Base-by-base conservation (phyloP, 2,797 vertebrate genomes). In the Sylvia borin region DNA sequence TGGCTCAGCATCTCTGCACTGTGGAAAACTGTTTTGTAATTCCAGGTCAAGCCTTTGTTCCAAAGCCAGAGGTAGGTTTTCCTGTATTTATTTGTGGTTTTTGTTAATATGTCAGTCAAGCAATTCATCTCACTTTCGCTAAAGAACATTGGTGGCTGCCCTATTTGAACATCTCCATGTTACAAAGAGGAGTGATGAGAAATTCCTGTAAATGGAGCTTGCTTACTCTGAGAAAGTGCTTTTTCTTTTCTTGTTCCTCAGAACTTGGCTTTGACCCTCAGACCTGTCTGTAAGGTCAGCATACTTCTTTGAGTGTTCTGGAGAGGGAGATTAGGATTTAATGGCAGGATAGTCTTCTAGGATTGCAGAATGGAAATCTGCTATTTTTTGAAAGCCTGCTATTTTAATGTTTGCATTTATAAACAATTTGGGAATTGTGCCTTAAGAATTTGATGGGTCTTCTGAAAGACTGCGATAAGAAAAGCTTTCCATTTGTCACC, bases 1-100 rank as follows among this genome's bases (percentile, higher is more conserved):
- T 99, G 99, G 97, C 99, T 70, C 99, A 99, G 97, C 98, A 99
- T 96, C 98, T 99, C 85, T 99, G 99, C 95, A 97, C 83, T 1
- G 99, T 99, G 48, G 97, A 95, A 74, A 98, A 97, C 94, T 88
- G 98, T 96, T 99, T 99, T 55, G 95, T 98, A 50, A 99, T 99
- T 97, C 98, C 99, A 4, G 99, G 99, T 51, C 96, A 96, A 74
- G 99, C 99, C 61, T 99, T 99, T 55, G 92, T 99, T 92, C 99
- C 99, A 85, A 99, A 99, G 93, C 99, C 99, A 57, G 60, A 99
- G 98, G 99, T 99, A 97, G 97, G 98, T 75, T 54, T 88, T 61
- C 16, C 36, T 88, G 20, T 86, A 43, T 77, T 75, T 86, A 16
- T 67, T 25, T 64, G 22, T 13, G 5, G 0, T 0, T 38, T 48